Evolutionary conservation across 2,888 invertebrate genomes (phyloP).

Genomic region (Cosmorhoe ocellata): DNA sequence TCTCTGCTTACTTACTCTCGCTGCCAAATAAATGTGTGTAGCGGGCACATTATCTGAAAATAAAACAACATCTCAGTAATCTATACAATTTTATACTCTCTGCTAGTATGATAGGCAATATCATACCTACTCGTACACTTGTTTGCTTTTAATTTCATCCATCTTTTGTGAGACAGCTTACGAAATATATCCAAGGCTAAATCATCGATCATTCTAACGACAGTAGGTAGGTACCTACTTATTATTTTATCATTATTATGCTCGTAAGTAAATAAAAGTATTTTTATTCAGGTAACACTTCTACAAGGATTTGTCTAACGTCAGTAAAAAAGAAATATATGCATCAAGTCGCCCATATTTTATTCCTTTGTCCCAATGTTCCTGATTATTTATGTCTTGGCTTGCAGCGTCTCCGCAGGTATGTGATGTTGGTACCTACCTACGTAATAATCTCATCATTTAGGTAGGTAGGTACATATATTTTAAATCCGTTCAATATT

Average conservation of each 20-base stretch:
- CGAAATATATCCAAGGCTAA: slow-evolving; percentile 6
- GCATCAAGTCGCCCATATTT: slow-evolving; percentile 35
- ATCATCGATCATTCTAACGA: slow-evolving; percentile 25
- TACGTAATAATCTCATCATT: slow-evolving; percentile 13
- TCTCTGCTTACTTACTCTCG: too few species aligned
- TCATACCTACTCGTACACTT: neutral
- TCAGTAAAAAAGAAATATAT: neutral
- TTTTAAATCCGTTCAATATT: too few species aligned
- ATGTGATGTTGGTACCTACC: too few species aligned
- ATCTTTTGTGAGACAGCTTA: slow-evolving; percentile 17
- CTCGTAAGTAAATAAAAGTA: neutral
- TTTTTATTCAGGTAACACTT: too few species aligned
- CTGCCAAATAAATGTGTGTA: neutral
- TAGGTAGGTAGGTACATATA: too few species aligned
- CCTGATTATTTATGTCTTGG: slow-evolving; percentile 42
- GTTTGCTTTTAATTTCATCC: slow-evolving; percentile 17
- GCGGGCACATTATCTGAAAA: slow-evolving; percentile 28
- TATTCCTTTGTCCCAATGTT: slow-evolving; percentile 36
- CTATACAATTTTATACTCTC: too few species aligned
- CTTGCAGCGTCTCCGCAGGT: slow-evolving; percentile 28
- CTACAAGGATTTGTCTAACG: too few species aligned
- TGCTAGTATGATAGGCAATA: too few species aligned
- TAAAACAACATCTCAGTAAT: neutral
- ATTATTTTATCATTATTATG: neutral
- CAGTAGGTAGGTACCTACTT: neutral